Evolutionary conservation across 2,888 invertebrate genomes (phyloP).

Genomic region (Prenolepis imparis): DNA sequence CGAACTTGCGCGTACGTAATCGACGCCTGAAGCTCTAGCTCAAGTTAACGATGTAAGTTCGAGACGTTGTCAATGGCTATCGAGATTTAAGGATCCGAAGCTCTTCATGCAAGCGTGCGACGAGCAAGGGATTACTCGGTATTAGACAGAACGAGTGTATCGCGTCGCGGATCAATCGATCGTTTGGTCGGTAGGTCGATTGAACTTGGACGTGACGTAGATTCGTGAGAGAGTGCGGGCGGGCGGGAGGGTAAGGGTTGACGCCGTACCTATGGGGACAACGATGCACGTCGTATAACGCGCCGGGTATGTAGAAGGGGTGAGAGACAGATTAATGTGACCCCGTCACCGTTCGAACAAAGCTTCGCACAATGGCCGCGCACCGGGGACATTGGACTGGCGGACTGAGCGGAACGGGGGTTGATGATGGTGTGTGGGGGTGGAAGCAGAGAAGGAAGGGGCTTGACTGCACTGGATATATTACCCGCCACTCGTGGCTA

Average conservation of each 20-base stretch:
- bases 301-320: slow-evolving; percentile 78
- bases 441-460: slow-evolving; percentile 73
- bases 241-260: slow-evolving; percentile 50
- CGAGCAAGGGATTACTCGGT: slow-evolving; percentile 57
- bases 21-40: slow-evolving; percentile 65
- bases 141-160: slow-evolving; percentile 50
- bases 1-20: slow-evolving; percentile 57
- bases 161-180: slow-evolving; percentile 57
- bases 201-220: slow-evolving; percentile 64
- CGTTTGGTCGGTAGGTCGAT: slow-evolving; percentile 64
- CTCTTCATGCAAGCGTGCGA: slow-evolving; percentile 38
- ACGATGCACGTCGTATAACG: slow-evolving; percentile 75
- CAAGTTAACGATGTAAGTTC: slow-evolving; percentile 61
- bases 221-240: slow-evolving; percentile 33
- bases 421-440: slow-evolving; percentile 64
- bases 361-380: slow-evolving; percentile 84
- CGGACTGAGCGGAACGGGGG: slow-evolving; percentile 70
- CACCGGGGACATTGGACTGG: slow-evolving; percentile 80
- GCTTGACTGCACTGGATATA: slow-evolving; percentile 82
- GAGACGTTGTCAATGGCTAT: slow-evolving; percentile 61
- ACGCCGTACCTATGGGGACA: slow-evolving; percentile 69
- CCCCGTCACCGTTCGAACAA: slow-evolving; percentile 85
- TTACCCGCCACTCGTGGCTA: slow-evolving; percentile 82
- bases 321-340: slow-evolving; percentile 85
- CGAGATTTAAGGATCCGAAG: slow-evolving; percentile 68